Percentiles rank a stretch among this genome's conserved stretches.
phyloP scores from a whole-genome alignment of 2,113 vertebrate species.

The Leucopternis melanops region DNA sequence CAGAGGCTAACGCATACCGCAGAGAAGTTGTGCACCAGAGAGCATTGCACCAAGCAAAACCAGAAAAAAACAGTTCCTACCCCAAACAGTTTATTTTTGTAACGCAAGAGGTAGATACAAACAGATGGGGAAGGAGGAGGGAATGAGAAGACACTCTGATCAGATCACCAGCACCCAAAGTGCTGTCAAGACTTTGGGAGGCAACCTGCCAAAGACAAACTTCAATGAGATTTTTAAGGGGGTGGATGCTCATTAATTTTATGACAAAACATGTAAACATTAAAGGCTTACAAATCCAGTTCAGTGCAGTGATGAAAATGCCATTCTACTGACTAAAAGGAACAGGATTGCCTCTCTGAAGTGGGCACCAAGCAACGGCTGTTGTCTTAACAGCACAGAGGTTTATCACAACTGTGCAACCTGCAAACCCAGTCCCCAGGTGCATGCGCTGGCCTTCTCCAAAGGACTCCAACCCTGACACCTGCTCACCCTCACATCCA shows the following conservation, averaged over 20 bases:
- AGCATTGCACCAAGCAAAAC: background rate
- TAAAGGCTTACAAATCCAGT: background rate
- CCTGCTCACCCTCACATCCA: background rate
- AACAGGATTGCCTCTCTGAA: background rate
- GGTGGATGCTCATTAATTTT: slow-evolving; percentile 27
- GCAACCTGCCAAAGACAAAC: slow-evolving; percentile 39
- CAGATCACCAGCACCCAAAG: slow-evolving; percentile 4
- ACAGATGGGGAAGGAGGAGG: slow-evolving; percentile 60
- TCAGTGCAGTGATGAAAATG: background rate
- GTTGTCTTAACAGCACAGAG: background rate
- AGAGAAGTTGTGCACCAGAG: background rate
- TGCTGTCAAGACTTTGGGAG: slow-evolving; percentile 23
- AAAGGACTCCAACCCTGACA: background rate
- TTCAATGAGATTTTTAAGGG: slow-evolving; percentile 39
- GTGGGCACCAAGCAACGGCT: background rate
- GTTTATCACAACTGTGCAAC: background rate
- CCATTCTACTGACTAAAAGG: background rate
- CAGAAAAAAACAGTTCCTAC: background rate
- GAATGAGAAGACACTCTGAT: background rate
- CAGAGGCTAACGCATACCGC: background rate
- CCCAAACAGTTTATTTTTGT: slow-evolving; percentile 23
- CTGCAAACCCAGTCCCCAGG: background rate
- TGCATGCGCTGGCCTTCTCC: background rate
- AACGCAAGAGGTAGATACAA: slow-evolving; percentile 20
- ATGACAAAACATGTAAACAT: slow-evolving; percentile 30